Conservation (phyloP, 2,888 invertebrate species). For the Petrophora chlorosata region DNA sequence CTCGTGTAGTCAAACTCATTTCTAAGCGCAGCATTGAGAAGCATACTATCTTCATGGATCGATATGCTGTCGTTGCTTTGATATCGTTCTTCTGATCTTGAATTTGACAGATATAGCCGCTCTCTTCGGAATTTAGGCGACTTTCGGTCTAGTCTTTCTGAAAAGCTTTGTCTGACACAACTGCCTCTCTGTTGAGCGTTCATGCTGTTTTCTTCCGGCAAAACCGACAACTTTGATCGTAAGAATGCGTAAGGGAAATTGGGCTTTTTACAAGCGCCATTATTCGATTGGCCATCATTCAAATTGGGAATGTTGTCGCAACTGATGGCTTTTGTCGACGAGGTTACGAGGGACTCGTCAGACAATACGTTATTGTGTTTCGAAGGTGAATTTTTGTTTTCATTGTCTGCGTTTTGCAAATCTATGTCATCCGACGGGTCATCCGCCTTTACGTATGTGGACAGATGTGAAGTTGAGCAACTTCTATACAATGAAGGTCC, state of each 20-base stretch:
- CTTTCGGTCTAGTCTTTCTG: constrained; percentile 75
- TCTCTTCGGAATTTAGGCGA: constrained; percentile 75
- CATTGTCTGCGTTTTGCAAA: constrained; percentile 77
- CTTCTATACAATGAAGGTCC: constrained; percentile 86
- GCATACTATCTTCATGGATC: constrained; percentile 74
- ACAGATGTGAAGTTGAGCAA: constrained; percentile 90
- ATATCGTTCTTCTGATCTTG: constrained; percentile 85
- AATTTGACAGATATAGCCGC: constrained; percentile 72
- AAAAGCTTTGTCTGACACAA: constrained; percentile 80
- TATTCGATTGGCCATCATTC: constrained; percentile 72
- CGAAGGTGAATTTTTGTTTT: constrained; percentile 64
- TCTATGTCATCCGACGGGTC: constrained; percentile 92
- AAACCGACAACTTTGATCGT: constrained; percentile 89
- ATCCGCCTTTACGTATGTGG: constrained; percentile 90
- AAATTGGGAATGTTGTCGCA: constrained; percentile 88
- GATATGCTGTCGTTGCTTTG: constrained; percentile 79
- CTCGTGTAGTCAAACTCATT: constrained; percentile 68
- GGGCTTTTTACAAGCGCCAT: constrained; percentile 82
- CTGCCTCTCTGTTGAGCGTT: constrained; percentile 75
- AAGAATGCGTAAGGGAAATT: constrained; percentile 91
- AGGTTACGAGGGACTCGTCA: constrained; percentile 68
- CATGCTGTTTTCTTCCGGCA: constrained; percentile 89
- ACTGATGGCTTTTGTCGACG: constrained; percentile 86
- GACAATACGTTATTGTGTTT: constrained; percentile 58
- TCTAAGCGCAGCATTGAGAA: constrained; percentile 65